Evolutionary conservation across 2,888 invertebrate genomes (phyloP).

Genomic region (Zygaena filipendulae): DNA sequence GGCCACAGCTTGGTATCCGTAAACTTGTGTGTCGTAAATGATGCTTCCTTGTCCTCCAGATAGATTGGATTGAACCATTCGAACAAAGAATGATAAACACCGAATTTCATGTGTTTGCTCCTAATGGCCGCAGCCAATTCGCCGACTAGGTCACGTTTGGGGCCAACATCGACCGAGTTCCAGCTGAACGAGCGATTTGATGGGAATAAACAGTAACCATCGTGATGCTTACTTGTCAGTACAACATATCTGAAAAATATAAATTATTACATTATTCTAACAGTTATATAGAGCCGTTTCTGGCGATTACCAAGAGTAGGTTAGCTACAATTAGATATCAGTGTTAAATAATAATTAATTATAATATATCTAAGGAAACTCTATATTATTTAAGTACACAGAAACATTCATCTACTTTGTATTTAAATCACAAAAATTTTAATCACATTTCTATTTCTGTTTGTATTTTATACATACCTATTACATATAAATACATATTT

Average conservation of each 20-base stretch:
- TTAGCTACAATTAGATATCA: too few relatives aligned
- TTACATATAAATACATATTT: too few relatives aligned
- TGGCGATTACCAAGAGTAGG: too few relatives aligned
- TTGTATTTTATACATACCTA: too few relatives aligned
- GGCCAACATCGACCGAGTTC: conserved; percentile 85
- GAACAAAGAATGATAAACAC: conserved; percentile 86
- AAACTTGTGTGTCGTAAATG: conserved; percentile 74
- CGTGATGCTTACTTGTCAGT: conserved; percentile 89
- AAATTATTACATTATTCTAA: too few relatives aligned
- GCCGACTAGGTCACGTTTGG: conserved; percentile 81
- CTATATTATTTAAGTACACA: too few relatives aligned
- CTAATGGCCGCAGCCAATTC: conserved; percentile 78
- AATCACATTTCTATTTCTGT: too few relatives aligned
- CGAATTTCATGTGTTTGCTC: conserved; percentile 74
- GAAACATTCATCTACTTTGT: too few relatives aligned
- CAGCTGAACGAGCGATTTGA: conserved; percentile 84
- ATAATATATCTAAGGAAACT: too few relatives aligned
- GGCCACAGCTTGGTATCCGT: conserved; percentile 78
- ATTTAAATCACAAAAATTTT: too few relatives aligned
- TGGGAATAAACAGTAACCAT: conserved; percentile 88
- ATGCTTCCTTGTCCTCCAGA: conserved; percentile 72
- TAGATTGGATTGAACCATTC: conserved; percentile 92
- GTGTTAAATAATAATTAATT: too few relatives aligned
- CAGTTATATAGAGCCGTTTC: too few relatives aligned
- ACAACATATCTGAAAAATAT: conserved; percentile 75